Evolutionary conservation across 2,797 vertebrate genomes (phyloP), one percentile per base, ranked within the genome.

Genomic region (Diplodus puntazzo): DNA sequence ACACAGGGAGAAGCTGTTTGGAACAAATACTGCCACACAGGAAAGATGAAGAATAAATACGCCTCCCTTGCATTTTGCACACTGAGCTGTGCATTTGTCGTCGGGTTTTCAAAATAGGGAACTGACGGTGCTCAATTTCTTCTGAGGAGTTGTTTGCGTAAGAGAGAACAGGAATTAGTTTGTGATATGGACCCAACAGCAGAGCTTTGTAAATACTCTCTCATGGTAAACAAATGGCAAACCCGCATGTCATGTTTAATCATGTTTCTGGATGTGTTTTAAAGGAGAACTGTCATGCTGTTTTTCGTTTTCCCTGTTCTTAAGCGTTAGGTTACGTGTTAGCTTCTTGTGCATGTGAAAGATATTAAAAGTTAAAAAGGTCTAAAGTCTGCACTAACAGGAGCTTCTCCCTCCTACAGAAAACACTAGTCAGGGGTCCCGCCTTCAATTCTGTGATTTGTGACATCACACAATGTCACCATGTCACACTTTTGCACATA

Each of bases 1-100:
- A 79, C 27, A 78, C 64, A 54, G 20, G 5, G 42, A 58, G 42
- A 75, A 46, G 62, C 46, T 73, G 21, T 73, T 83, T 64, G 45
- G 53, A 53, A 62, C 68, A 73, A 78, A 70, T 14, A 49, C 0
- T 63, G 59, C 55, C 61, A 74, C 66, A 69, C 52, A 68, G 58
- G 34, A 73, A 34, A 1, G 52, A 62, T n/a, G 2, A 8, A 52
- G 61, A 63, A 18, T 39, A 18, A 27, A 27, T 7, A 46, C 21
- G n/a, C 21, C 43, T 25, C 30, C 10, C 3, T 42, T 21, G 21
- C 49, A 34, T 50, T 39, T 48, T 23, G 7, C 46, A 48, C 21
- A n/a, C 54, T 69, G 59, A 16, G 4, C 23, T 34, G 20, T 64
- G 30, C 11, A 34, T 48, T 50, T 62, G n/a, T 58, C 57, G 18